phyloP scores from a whole-genome alignment of 2,113 vertebrate species.

The Excalfactoria chinensis region DNA sequence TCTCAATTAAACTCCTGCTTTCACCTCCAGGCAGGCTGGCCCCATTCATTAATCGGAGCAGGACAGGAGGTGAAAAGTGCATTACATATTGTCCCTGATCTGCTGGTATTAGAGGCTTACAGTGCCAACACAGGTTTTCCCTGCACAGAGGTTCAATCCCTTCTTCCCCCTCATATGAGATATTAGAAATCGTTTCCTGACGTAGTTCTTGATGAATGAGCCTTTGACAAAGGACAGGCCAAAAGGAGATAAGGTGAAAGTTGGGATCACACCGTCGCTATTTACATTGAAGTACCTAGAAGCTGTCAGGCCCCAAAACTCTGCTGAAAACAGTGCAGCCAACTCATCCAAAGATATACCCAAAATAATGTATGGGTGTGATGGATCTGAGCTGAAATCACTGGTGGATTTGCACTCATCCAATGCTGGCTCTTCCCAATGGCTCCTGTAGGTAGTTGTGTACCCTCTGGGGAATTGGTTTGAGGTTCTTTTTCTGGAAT shows the following conservation, averaged over 20 bases:
- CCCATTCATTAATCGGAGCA: background rate
- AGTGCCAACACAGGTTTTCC: background rate
- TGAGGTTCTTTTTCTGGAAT: background rate
- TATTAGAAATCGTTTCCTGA: background rate
- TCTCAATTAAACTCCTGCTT: background rate
- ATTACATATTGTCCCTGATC: accelerated
- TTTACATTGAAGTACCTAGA: background rate
- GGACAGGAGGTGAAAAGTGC: background rate
- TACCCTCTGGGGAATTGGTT: background rate
- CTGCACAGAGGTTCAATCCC: background rate
- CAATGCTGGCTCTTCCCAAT: background rate
- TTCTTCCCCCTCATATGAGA: background rate
- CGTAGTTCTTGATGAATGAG: background rate
- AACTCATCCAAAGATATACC: background rate
- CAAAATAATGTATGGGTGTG: background rate
- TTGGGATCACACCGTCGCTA: background rate
- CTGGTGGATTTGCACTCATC: background rate
- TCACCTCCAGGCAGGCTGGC: background rate
- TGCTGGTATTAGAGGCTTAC: background rate
- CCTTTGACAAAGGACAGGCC: background rate
- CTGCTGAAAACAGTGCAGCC: background rate
- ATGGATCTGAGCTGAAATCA: background rate
- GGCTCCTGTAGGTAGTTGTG: accelerated
- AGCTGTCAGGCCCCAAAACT: background rate
- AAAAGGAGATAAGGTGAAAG: background rate